A percentile compares a stretch with the other conserved stretches of the same genome.
Evolutionary conservation across 2,888 invertebrate genomes (phyloP).

Genomic region (Acanthosepion lycidas): DNA sequence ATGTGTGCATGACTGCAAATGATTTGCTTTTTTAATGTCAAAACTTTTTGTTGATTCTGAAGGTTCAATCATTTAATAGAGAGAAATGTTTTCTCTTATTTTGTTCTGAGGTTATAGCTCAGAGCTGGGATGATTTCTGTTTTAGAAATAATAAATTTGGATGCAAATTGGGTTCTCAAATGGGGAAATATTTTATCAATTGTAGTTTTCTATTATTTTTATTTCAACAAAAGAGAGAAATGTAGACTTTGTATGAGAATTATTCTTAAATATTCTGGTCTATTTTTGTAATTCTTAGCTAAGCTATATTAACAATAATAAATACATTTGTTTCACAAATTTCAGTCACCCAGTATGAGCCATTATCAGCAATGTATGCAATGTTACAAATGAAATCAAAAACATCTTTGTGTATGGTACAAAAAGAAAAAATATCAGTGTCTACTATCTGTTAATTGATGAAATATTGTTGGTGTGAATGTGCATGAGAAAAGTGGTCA

Average conservation of each 20-base stretch:
- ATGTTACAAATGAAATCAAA: not conserved
- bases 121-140: not conserved
- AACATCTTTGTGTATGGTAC: not conserved
- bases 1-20: too few relatives aligned
- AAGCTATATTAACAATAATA: not conserved
- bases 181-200: not conserved
- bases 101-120: not conserved
- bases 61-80: not conserved
- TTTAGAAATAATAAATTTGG: not conserved
- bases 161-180: not conserved
- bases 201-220: not conserved
- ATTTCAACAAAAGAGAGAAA: not conserved
- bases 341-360: not conserved
- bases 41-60: not conserved
- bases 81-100: conserved; percentile 6
- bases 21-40: too few relatives aligned
- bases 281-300: not conserved
- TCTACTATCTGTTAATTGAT: not conserved
- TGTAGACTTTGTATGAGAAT: not conserved
- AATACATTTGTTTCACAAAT: not conserved
- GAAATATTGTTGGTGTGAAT: not conserved
- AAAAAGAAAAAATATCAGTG: not conserved
- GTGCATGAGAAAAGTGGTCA: not conserved
- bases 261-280: not conserved
- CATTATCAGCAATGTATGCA: not conserved